Percentiles rank a stretch among this genome's conserved stretches.
Evolutionary conservation across 2,113 vertebrate species (phyloP).

Genomic region (Serinus canaria): DNA sequence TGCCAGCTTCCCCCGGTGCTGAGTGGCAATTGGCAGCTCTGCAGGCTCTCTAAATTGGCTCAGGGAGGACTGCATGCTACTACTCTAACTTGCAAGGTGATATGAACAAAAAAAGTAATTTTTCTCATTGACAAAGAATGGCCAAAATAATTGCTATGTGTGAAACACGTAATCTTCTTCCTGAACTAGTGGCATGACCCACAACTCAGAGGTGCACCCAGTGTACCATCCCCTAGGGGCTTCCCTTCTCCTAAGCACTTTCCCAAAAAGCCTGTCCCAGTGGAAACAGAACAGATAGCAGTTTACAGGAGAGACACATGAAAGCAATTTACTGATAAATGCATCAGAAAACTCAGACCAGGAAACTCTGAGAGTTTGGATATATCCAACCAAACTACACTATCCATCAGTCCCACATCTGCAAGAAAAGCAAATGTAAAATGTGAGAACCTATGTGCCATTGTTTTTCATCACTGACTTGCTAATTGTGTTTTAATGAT

Average conservation of each 20-base stretch:
- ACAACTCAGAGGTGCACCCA: neutral
- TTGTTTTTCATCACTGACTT: neutral
- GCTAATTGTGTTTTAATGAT: constrained; percentile 30
- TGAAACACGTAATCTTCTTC: neutral
- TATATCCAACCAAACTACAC: neutral
- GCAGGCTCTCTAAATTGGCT: neutral
- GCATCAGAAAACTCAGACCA: neutral
- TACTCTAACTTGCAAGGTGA: neutral
- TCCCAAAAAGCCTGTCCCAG: neutral
- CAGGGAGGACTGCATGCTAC: neutral
- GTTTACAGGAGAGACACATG: neutral
- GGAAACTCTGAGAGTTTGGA: neutral
- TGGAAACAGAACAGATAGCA: neutral
- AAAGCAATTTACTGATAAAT: neutral
- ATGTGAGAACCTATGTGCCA: neutral
- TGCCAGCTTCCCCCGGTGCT: neutral
- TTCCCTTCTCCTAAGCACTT: neutral
- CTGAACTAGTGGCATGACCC: neutral
- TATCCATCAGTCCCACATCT: neutral
- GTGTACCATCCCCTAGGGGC: neutral
- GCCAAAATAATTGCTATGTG: neutral
- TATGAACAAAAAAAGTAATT: neutral
- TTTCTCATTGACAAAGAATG: neutral
- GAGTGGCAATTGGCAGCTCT: neutral
- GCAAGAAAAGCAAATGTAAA: neutral